Base-by-base conservation (phyloP, 2,113 vertebrate species). In the Nyctereutes procyonoides region DNA sequence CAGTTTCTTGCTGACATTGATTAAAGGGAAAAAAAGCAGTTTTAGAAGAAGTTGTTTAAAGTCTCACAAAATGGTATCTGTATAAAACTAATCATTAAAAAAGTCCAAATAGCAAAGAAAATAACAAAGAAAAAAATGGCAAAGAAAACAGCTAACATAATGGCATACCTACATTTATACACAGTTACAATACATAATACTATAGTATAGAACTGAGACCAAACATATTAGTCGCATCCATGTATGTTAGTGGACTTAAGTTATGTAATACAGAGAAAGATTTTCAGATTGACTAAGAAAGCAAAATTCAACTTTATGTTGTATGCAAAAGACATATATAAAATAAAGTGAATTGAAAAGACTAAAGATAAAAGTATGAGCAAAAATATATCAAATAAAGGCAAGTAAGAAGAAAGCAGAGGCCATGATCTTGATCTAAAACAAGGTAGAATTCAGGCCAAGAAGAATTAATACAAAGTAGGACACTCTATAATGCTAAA, bases 391-490 rank as follows among this genome's bases (percentile, higher is more conserved):
- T 83, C 90, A 94, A 96, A 43, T 92, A 97, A 97, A 97, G 76
- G 92, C 87, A 96, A 97, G 89, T 17, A 76, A 80, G 82, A 95
- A 97, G 82, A 98, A 97, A 97, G 96, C 67, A 74, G 90, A 15
- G 97, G 93, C 82, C 93, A 56, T 95, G 95, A 96, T 95, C 97
- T 96, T 95, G 93, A 96, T 97, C 96, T 98, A 96, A 97, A 98
- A 96, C 97, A 97, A 97, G 97, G 95, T 95, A 86, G 97, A 96
- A 97, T 97, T 92, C 73, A 91, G 97, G 92, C 35, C 90, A 97
- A 94, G 94, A 96, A 97, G 93, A 95, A 93, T 97, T 95, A 97
- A 84, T 96, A 85, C 80, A 98, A 98, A 98, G 93, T 97, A 97
- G 98, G 97, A 94, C 98, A 98, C 48, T 81, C 73, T 95, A n/a